Percentiles rank a stretch among this genome's conserved stretches.
These are phyloP conservation scores for Arnoldichthys spilopterus DNA, from an alignment of 2,797 vertebrate genomes.

Conservation along the genomic window DNA sequence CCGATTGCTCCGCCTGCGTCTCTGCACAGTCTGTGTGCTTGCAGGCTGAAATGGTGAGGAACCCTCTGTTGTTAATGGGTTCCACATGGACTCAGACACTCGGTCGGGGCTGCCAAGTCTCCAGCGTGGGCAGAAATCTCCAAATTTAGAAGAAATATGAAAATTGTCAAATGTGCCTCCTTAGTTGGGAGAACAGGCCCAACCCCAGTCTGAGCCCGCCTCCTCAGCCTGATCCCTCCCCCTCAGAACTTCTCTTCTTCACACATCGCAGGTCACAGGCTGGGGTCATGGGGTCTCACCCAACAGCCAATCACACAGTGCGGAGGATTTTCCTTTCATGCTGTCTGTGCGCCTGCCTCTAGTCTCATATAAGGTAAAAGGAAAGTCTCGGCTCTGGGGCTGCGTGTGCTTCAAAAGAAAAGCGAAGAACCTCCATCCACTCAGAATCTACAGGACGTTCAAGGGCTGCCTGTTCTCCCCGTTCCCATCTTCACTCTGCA, in stretches of 20 bases:
- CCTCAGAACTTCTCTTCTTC: conserved; percentile 49
- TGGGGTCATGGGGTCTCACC: conserved; percentile 69
- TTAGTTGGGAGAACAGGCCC: conserved; percentile 84
- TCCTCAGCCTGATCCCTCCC: conserved; percentile 34
- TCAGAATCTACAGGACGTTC: conserved; percentile 48
- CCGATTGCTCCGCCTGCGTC: conserved; percentile 73
- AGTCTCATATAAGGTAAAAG: conserved; percentile 95
- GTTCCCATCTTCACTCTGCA: neutral
- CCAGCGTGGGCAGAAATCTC: conserved; percentile 91
- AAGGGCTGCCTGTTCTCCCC: conserved; percentile 37
- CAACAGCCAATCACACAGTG: conserved; percentile 80
- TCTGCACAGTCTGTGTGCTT: conserved; percentile 70
- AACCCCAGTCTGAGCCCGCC: conserved; percentile 48
- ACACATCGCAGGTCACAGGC: conserved; percentile 77
- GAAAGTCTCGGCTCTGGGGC: conserved; percentile 75
- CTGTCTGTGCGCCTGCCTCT: conserved; percentile 77
- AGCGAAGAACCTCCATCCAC: conserved; percentile 45
- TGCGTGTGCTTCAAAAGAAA: conserved; percentile 67
- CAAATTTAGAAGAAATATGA: conserved; percentile 98
- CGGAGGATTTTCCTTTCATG: conserved; percentile 73
- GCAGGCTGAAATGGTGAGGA: conserved; percentile 71
- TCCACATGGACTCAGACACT: conserved; percentile 86
- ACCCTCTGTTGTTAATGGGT: conserved; percentile 80
- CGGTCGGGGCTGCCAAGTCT: conserved; percentile 82
- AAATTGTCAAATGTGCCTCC: conserved; percentile 91